These are phyloP conservation scores for Sialis lutaria DNA, from an alignment of 2,888 invertebrate genomes.

Conservation along the genomic window DNA sequence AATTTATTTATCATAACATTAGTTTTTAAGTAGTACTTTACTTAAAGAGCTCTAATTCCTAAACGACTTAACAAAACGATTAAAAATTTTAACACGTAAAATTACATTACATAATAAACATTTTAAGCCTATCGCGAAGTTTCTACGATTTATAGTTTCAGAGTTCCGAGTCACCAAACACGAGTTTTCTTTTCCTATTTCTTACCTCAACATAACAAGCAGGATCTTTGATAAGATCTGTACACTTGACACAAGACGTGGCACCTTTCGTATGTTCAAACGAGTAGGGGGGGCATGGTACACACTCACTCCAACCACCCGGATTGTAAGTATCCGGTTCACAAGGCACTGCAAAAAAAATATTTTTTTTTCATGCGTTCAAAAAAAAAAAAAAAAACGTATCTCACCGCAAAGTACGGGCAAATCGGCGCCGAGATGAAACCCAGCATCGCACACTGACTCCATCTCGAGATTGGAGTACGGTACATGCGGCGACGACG, in stretches of 20 bases:
- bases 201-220: conserved; percentile 15
- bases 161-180: too few species aligned
- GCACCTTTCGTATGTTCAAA: conserved; percentile 23
- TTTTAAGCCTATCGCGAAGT: too few species aligned
- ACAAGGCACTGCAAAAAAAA: conserved; percentile 20
- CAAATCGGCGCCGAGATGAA: conserved; percentile 15
- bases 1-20: too few species aligned
- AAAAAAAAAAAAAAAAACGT: conserved; percentile 7
- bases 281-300: conserved; percentile 19
- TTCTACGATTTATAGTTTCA: too few species aligned
- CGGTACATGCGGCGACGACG: too few species aligned
- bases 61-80: too few species aligned
- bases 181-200: not conserved
- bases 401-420: not conserved
- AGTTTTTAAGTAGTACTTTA: too few species aligned
- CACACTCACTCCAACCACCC: conserved; percentile 21
- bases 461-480: conserved; percentile 11
- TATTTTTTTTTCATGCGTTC: too few species aligned
- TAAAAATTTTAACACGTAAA: too few species aligned
- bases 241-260: conserved; percentile 20
- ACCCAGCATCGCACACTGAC: conserved; percentile 22
- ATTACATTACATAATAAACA: too few species aligned
- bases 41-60: too few species aligned
- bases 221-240: conserved; percentile 21
- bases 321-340: conserved; percentile 20